A percentile compares a stretch with the other conserved stretches of the same genome.
Evolutionary conservation across 2,888 invertebrate genomes (phyloP).

Genomic region (Villa cingulata): DNA sequence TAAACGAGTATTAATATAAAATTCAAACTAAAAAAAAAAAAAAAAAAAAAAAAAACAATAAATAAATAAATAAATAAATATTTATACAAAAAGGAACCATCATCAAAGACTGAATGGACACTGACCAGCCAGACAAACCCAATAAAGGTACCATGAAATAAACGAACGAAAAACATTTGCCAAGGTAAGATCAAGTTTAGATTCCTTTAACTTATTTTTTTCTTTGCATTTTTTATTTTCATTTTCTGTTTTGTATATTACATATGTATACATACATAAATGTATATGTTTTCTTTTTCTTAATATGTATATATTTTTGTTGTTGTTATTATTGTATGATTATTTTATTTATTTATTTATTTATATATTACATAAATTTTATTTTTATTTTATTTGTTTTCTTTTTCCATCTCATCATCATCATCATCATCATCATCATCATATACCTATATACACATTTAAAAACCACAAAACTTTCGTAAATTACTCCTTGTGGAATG

Average conservation of each 20-base stretch:
- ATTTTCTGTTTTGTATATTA: neutral
- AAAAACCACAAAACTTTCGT: neutral
- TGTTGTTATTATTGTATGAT: neutral
- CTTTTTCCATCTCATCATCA: no score
- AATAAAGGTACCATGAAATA: neutral
- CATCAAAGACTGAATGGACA: neutral
- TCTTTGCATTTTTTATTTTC: no score
- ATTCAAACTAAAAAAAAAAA: no score
- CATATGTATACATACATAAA: no score
- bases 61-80: neutral
- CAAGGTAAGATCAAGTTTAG: neutral
- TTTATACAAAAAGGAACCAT: neutral
- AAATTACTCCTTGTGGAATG: constrained; percentile 5
- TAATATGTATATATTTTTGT: no score
- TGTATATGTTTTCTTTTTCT: neutral
- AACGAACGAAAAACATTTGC: neutral
- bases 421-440: neutral
- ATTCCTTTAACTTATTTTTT: neutral
- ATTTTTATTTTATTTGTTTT: no score
- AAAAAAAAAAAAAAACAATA: no score
- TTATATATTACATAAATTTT: no score
- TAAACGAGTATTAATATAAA: no score
- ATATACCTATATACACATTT: no score
- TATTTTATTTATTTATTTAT: neutral
- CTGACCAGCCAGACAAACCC: neutral